Evolutionary conservation across 2,113 vertebrate species (phyloP).

Genomic region (Bostrychus sinensis): DNA sequence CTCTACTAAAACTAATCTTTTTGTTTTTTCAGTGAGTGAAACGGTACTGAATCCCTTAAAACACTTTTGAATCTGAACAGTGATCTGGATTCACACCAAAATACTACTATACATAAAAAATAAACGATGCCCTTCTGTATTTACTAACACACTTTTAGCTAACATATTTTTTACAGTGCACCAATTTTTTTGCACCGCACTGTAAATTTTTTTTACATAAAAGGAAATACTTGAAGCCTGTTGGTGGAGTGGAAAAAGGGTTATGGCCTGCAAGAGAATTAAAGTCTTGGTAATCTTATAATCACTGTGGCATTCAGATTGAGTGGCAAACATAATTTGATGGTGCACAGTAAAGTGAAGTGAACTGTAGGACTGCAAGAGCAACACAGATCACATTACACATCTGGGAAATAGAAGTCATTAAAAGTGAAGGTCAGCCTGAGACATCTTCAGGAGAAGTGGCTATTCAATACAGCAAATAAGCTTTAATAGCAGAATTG

Average conservation of each 20-base stretch:
- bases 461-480: conserved; percentile 2
- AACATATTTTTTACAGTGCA: no score
- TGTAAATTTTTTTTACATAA: no score
- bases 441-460: conserved; percentile 20
- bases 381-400: conserved; percentile 31
- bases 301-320: conserved; percentile 56
- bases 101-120: no score
- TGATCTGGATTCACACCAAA: no score
- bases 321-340: conserved; percentile 29
- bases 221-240: conserved; percentile 16
- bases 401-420: conserved; percentile 34
- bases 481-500: no score
- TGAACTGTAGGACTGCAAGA: conserved; percentile 20
- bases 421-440: conserved; percentile 55
- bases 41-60: no score
- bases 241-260: conserved; percentile 49
- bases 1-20: no score
- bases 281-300: conserved; percentile 60
- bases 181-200: no score
- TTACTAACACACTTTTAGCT: no score
- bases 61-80: no score
- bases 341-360: background rate
- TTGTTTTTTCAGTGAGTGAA: no score
- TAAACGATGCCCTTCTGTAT: no score
- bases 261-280: conserved; percentile 43